phyloP scores from a whole-genome alignment of 2,113 vertebrate genomes.

The Ochotona curzoniae region DNA sequence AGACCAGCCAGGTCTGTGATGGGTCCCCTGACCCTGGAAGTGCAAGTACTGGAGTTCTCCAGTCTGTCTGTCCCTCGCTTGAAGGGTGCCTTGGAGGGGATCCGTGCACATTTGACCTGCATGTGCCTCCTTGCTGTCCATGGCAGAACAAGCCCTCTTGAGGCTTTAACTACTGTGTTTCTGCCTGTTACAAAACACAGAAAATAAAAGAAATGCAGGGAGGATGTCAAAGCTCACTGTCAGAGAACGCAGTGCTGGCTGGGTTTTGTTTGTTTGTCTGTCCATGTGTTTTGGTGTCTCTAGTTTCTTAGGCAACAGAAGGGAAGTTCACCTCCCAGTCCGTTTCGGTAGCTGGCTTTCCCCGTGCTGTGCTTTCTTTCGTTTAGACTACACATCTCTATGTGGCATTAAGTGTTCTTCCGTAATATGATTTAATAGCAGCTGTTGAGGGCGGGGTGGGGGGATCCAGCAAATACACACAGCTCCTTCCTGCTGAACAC shows the following conservation, averaged over 20 bases:
- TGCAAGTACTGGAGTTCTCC: neutral
- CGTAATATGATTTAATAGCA: neutral
- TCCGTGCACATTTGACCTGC: rapidly evolving
- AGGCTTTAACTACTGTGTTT: neutral
- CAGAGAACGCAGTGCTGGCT: neutral
- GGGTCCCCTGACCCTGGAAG: neutral
- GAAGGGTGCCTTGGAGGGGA: neutral
- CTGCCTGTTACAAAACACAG: neutral
- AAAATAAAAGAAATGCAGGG: neutral
- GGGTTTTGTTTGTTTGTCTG: neutral
- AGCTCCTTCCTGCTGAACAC: neutral
- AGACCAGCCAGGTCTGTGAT: neutral
- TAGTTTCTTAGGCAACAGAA: neutral
- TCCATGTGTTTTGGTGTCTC: neutral
- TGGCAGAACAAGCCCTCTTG: neutral
- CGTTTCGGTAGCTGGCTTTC: neutral
- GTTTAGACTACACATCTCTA: neutral
- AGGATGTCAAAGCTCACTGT: neutral
- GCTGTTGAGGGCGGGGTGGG: neutral
- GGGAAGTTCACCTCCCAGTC: neutral
- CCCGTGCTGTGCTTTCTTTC: neutral
- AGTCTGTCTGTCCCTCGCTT: rapidly evolving
- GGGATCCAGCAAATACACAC: neutral
- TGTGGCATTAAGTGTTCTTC: neutral
- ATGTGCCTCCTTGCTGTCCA: neutral